A percentile compares a stretch with the other conserved stretches of the same genome.
Conservation (phyloP, 2,888 invertebrate species). For the Drosophila imparisetae region DNA sequence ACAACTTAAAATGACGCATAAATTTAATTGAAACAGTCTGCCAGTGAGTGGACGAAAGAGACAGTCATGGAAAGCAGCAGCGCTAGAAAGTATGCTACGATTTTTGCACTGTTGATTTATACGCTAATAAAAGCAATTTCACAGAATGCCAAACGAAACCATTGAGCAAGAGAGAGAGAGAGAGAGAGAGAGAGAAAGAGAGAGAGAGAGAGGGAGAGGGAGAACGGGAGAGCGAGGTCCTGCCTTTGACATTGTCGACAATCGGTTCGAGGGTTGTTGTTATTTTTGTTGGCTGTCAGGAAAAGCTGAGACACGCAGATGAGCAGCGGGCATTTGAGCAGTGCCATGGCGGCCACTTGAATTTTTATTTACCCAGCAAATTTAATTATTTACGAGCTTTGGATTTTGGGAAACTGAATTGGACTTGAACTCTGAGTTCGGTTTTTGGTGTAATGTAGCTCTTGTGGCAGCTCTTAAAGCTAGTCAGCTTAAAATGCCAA, state of each 20-base stretch:
- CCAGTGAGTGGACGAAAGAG: background rate
- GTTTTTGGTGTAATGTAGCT: conserved; percentile 1
- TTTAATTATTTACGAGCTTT: conserved; percentile 75
- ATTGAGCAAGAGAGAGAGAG: background rate
- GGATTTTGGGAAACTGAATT: conserved; percentile 29
- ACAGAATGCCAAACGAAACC: conserved; percentile 71
- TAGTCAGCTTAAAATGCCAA: background rate
- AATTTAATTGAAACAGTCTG: conserved; percentile 74
- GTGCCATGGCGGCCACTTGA: conserved; percentile 43
- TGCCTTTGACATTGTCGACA: conserved; percentile 77
- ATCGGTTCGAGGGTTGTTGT: conserved; percentile 52
- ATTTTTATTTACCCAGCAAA: conserved; percentile 78
- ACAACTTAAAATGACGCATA: conserved; percentile 77
- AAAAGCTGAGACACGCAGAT: conserved; percentile 34
- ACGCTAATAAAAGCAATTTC: conserved; percentile 78
- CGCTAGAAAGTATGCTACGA: conserved; percentile 68
- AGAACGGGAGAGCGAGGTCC: conserved; percentile 9
- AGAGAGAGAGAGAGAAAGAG: background rate
- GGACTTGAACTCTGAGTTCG: conserved; percentile 20
- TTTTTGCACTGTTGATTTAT: conserved; percentile 79
- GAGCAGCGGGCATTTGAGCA: conserved; percentile 38
- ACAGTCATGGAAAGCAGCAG: background rate
- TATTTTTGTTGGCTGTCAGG: conserved; percentile 36
- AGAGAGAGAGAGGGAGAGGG: background rate
- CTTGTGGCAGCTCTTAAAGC: conserved; percentile 7